Conservation (phyloP, 2,888 invertebrate genomes). For the Timema cristinae region DNA sequence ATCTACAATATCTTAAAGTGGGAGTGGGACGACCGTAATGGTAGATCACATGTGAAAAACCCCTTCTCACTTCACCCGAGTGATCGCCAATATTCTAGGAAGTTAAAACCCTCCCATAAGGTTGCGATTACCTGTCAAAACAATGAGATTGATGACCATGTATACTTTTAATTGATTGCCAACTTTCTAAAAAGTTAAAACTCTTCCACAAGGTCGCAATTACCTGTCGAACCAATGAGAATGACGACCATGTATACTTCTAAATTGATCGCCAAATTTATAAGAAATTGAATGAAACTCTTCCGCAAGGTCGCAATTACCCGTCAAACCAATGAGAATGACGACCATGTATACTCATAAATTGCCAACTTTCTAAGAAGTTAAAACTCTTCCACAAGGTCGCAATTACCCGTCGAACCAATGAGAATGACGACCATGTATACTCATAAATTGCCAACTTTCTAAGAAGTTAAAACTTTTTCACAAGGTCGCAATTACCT, state of each 20-base stretch:
- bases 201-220: no score
- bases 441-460: neutral
- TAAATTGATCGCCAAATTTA: conserved; percentile 14
- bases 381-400: no score
- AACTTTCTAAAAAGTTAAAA: conserved; percentile 5
- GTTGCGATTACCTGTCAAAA: conserved; percentile 14
- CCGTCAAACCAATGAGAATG: conserved; percentile 13
- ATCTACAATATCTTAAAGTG: no score
- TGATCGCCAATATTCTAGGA: neutral
- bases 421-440: conserved; percentile 14
- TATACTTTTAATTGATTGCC: conserved; percentile 8
- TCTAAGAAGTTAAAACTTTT: no score
- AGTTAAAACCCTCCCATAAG: no score
- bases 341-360: conserved; percentile 6
- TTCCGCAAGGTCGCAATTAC: no score
- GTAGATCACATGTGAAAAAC: no score
- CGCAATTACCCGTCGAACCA: conserved; percentile 19
- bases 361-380: neutral
- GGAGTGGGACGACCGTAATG: no score
- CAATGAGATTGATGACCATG: conserved; percentile 11
- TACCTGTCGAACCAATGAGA: conserved; percentile 16
- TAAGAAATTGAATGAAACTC: no score
- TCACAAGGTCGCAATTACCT: no score
- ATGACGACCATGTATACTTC: conserved; percentile 11
- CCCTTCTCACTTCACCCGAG: no score